Evolutionary conservation across 2,113 vertebrate genomes (phyloP).

Genomic region (Suricata suricatta): DNA sequence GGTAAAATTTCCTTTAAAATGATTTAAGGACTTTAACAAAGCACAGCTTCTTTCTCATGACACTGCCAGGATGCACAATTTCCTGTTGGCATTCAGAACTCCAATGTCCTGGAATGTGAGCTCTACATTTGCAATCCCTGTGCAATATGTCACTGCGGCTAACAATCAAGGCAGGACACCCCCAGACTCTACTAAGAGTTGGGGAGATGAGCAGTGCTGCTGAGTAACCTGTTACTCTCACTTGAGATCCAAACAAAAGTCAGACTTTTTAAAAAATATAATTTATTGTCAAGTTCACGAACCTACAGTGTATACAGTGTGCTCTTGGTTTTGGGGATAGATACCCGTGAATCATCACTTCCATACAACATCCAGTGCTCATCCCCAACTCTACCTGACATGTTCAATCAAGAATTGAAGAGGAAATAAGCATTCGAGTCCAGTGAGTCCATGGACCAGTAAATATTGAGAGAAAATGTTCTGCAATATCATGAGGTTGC

Average conservation of each 20-base stretch:
- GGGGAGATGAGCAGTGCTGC: neutral
- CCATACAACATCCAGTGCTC: too few relatives aligned
- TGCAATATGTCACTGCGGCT: neutral
- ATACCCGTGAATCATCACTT: too few relatives aligned
- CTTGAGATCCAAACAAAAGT: neutral
- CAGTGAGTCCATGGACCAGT: neutral
- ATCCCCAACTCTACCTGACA: neutral
- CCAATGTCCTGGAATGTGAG: conserved; percentile 11
- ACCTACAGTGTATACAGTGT: too few relatives aligned
- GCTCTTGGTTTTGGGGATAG: too few relatives aligned
- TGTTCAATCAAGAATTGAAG: neutral
- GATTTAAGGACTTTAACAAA: conserved; percentile 44
- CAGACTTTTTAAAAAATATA: neutral
- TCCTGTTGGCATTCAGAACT: conserved; percentile 43
- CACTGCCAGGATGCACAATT: neutral
- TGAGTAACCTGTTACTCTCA: neutral
- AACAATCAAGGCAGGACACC: conserved; percentile 37
- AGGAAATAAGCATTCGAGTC: neutral
- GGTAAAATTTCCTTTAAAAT: conserved; percentile 45
- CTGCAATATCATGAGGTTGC: neutral
- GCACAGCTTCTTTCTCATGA: conserved; percentile 27
- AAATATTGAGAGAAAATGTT: neutral
- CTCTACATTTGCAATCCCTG: conserved; percentile 53
- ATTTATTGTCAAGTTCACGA: too few relatives aligned
- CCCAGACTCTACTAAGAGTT: neutral